phyloP scores from a whole-genome alignment of 2,888 invertebrate genomes.

The Lasioglossum villosulum region DNA sequence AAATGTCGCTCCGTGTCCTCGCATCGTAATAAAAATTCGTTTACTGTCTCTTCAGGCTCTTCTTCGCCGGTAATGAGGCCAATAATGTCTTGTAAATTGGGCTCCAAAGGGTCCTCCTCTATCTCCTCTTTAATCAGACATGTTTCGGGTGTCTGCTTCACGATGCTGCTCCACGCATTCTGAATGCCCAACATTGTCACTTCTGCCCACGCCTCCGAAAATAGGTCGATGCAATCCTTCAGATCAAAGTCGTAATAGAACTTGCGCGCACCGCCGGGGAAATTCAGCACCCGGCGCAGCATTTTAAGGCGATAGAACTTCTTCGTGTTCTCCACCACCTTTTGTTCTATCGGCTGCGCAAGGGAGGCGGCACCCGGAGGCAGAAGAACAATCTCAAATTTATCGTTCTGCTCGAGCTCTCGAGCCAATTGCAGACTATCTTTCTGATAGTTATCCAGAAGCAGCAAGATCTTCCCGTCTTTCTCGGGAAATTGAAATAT shows the following conservation, averaged over 20 bases:
- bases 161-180: constrained; percentile 6
- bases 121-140: constrained; percentile 4
- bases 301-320: constrained; percentile 15
- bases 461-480: background rate
- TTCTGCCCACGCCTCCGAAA: constrained; percentile 9
- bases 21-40: constrained; percentile 23
- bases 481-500: background rate
- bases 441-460: background rate
- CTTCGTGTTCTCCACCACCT: constrained; percentile 7
- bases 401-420: background rate
- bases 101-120: constrained; percentile 18
- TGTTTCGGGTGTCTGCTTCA: background rate
- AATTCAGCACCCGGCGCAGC: constrained; percentile 5
- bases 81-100: constrained; percentile 20
- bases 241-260: constrained; percentile 26
- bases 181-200: background rate
- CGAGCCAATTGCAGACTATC: background rate
- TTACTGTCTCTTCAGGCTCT: constrained; percentile 17
- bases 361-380: background rate
- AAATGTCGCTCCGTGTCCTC: constrained; percentile 11
- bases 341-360: constrained; percentile 1
- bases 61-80: background rate
- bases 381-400: constrained; percentile 9
- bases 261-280: background rate
- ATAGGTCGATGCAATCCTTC: constrained; percentile 27